These are phyloP conservation scores for Noctua janthe DNA, from an alignment of 2,888 invertebrate genomes.

Conservation along the genomic window DNA sequence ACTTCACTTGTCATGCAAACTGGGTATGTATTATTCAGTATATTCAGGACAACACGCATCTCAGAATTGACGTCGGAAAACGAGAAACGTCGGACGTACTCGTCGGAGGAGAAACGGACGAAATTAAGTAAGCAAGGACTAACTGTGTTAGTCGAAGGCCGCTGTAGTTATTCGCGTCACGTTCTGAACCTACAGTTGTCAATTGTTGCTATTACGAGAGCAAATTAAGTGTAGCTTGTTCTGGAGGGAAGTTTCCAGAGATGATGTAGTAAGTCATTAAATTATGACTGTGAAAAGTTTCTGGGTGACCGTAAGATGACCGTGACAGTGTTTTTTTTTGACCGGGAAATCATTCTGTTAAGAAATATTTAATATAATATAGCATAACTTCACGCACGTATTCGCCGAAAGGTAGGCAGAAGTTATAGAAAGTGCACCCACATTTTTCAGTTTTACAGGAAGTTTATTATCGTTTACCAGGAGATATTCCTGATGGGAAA, in stretches of 20 bases:
- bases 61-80: slow-evolving; percentile 71
- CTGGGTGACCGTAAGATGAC: background rate
- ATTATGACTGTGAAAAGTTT: slow-evolving; percentile 12
- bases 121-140: slow-evolving; percentile 58
- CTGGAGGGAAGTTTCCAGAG: slow-evolving; percentile 34
- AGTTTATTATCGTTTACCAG: background rate
- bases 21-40: slow-evolving; percentile 76
- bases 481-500: background rate
- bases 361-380: background rate
- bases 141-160: slow-evolving; percentile 47
- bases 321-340: background rate
- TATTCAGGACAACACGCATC: slow-evolving; percentile 71
- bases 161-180: slow-evolving; percentile 56
- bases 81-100: slow-evolving; percentile 62
- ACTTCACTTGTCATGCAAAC: slow-evolving; percentile 77
- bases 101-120: slow-evolving; percentile 33
- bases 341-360: background rate
- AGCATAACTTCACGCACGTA: background rate
- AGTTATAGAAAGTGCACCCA: background rate
- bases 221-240: slow-evolving; percentile 59
- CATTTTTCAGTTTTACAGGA: background rate
- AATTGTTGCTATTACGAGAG: slow-evolving; percentile 61
- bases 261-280: slow-evolving; percentile 22
- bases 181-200: slow-evolving; percentile 59
- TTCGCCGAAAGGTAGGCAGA: background rate